Conservation (phyloP, 2,113 vertebrate genomes). For the Xenus cinereus region DNA sequence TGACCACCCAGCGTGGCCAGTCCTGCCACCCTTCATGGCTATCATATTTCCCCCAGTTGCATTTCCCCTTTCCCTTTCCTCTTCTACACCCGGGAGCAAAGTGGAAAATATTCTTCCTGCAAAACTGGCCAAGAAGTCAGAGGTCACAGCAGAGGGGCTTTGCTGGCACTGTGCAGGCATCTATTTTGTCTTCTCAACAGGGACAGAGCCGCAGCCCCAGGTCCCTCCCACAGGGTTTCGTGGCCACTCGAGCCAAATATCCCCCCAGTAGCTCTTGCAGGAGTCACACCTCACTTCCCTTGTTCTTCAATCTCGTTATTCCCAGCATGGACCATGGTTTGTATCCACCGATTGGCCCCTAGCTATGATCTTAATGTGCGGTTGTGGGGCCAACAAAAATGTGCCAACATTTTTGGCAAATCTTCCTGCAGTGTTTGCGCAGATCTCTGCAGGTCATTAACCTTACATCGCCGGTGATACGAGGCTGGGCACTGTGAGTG, state of each 20-base stretch:
- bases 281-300: not conserved
- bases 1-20: not conserved
- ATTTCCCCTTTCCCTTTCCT: not conserved
- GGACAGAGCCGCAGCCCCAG: not conserved
- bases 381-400: not conserved
- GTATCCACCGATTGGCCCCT: not conserved
- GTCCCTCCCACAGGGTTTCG: not conserved
- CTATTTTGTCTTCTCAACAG: not conserved
- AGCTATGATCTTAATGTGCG: not conserved
- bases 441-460: slow-evolving; percentile 56
- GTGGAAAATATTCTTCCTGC: not conserved
- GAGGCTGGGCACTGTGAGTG: not conserved
- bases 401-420: slow-evolving; percentile 33
- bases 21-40: fast-evolving
- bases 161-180: fast-evolving
- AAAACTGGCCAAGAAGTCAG: not conserved
- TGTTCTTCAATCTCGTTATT: not conserved
- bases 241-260: fast-evolving
- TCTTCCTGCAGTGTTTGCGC: not conserved
- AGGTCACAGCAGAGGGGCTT: not conserved
- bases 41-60: not conserved
- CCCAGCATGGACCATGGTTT: fast-evolving
- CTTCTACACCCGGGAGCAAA: not conserved
- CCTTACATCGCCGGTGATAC: not conserved
- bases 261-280: not conserved